Percentiles rank a stretch among this genome's conserved stretches.
These are phyloP conservation scores for Oligia fasciuncula DNA, from an alignment of 2,888 invertebrate genomes.

Conservation along the genomic window DNA sequence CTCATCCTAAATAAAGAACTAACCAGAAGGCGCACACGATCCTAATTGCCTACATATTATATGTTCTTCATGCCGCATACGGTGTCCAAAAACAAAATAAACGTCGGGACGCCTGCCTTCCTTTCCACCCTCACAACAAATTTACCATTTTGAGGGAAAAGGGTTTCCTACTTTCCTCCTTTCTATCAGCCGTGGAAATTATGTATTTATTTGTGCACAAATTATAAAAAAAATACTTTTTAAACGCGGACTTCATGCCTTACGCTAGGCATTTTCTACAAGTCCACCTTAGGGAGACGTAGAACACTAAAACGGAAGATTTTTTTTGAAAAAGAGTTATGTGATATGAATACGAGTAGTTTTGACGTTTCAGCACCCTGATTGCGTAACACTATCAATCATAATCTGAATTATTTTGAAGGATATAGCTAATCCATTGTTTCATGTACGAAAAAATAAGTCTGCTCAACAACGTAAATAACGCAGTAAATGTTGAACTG, in stretches of 20 bases:
- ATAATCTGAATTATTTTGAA: no score
- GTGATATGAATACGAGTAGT: not conserved
- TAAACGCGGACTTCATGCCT: not conserved
- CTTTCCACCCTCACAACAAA: not conserved
- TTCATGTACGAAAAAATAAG: no score
- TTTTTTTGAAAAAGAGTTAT: no score
- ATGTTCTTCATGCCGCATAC: not conserved
- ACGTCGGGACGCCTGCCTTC: not conserved
- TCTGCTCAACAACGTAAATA: no score
- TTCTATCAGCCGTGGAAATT: not conserved
- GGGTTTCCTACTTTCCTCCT: not conserved
- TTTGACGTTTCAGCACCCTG: not conserved
- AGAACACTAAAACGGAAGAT: not conserved
- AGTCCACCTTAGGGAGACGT: not conserved
- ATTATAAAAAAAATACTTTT: not conserved
- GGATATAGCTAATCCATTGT: no score
- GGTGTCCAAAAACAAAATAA: not conserved
- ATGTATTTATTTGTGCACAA: not conserved
- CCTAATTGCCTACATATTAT: no score
- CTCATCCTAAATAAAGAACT: slow-evolving; percentile 44
- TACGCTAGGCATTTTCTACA: not conserved
- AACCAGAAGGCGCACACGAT: slow-evolving; percentile 22
- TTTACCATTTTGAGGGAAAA: not conserved
- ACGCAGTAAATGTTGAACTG: no score
- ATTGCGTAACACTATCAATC: not conserved